Conservation (phyloP, 2,888 invertebrate species). For the Chironomus tentans region DNA sequence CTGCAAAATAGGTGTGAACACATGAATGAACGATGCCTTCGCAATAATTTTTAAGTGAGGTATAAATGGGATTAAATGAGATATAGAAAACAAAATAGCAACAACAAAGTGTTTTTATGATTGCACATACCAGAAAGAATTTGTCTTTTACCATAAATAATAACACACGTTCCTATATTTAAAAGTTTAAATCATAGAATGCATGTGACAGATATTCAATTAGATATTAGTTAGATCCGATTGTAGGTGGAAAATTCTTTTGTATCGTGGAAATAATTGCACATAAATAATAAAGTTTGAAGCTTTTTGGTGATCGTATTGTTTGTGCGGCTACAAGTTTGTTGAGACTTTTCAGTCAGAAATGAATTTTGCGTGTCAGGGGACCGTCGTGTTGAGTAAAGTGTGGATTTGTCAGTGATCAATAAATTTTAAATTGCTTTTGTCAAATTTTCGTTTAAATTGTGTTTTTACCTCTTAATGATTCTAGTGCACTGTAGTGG, state of each 20-base stretch:
- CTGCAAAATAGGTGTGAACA: slow-evolving; percentile 27
- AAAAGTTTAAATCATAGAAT: not conserved
- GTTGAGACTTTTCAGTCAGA: too few species aligned
- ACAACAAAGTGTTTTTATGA: slow-evolving; percentile 8
- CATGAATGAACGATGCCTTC: slow-evolving; percentile 21
- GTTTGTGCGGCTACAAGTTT: too few species aligned
- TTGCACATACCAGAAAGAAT: slow-evolving; percentile 13
- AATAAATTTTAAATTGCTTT: too few species aligned
- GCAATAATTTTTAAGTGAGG: not conserved
- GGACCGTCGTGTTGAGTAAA: too few species aligned
- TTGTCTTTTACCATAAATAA: slow-evolving; percentile 5
- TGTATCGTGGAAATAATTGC: slow-evolving; percentile 17
- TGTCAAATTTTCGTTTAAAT: too few species aligned
- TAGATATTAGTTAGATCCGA: not conserved
- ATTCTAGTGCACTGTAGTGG: too few species aligned
- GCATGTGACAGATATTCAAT: slow-evolving; percentile 22
- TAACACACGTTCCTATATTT: not conserved
- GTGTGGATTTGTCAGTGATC: too few species aligned
- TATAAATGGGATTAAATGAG: not conserved
- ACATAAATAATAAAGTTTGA: slow-evolving; percentile 8
- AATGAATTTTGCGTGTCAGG: too few species aligned
- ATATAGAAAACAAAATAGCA: not conserved
- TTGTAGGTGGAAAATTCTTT: slow-evolving; percentile 8
- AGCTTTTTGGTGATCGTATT: not conserved
- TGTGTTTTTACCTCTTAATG: too few species aligned